Conservation (phyloP, 2,888 invertebrate genomes). For the Agriopis leucophaearia region DNA sequence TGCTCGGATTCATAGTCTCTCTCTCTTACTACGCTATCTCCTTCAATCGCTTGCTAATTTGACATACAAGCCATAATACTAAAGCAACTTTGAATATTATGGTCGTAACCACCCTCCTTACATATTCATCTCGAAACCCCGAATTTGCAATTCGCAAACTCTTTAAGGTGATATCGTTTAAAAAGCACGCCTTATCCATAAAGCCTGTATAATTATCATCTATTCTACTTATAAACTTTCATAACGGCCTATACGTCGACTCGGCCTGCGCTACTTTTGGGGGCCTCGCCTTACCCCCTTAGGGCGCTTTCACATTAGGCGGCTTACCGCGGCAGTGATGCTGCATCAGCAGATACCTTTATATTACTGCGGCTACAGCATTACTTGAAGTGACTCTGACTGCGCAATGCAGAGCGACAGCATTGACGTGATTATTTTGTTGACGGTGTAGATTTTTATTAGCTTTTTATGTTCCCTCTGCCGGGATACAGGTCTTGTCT, state of each 20-base stretch:
- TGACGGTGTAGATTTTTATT: too few species aligned
- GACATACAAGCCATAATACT: conserved; percentile 1
- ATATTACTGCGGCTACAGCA: neutral
- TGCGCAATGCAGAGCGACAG: too few species aligned
- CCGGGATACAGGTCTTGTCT: too few species aligned
- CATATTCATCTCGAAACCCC: conserved; percentile 40
- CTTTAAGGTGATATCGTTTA: conserved; percentile 77
- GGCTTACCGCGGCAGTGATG: neutral
- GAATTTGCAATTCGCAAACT: conserved; percentile 69
- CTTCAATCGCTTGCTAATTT: neutral
- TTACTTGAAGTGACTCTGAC: neutral
- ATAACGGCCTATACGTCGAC: conserved; percentile 86
- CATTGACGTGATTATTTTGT: too few species aligned
- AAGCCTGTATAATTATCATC: conserved; percentile 85
- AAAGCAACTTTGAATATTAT: neutral
- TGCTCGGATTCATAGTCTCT: too few species aligned
- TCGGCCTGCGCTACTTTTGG: conserved; percentile 82
- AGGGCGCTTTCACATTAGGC: conserved; percentile 15
- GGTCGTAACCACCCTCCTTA: conserved; percentile 30
- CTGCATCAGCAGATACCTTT: neutral
- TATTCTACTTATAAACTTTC: conserved; percentile 86
- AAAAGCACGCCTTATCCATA: conserved; percentile 81
- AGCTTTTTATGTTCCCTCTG: too few species aligned
- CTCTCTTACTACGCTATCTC: neutral
- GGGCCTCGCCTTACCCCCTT: conserved; percentile 47